Percentiles rank a stretch among this genome's conserved stretches.
Evolutionary conservation across 2,797 vertebrate species (phyloP).

Genomic region (Pipistrellus kuhlii): DNA sequence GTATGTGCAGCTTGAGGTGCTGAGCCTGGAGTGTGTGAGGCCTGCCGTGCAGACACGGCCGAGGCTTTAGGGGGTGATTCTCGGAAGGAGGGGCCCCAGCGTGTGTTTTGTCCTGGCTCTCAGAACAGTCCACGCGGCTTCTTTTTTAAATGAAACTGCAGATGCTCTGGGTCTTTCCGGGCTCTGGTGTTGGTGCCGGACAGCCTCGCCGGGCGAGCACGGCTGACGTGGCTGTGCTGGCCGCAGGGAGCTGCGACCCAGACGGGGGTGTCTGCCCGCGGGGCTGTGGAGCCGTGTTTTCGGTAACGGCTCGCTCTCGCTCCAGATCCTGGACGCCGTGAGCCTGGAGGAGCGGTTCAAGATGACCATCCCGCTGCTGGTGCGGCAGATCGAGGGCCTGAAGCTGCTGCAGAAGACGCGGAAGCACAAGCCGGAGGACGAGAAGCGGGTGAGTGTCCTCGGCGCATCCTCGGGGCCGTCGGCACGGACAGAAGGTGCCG

Average conservation of each 20-base stretch:
- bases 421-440: constrained; percentile 92
- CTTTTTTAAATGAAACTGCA: not conserved
- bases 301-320: not conserved
- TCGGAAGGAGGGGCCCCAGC: not conserved
- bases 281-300: not conserved
- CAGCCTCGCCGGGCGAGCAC: not conserved
- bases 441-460: constrained; percentile 91
- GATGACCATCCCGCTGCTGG: constrained; percentile 95
- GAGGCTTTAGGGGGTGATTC: not conserved
- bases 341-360: constrained; percentile 96
- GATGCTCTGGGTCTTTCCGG: not conserved
- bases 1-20: not conserved
- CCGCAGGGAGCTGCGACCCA: not conserved
- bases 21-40: not conserved
- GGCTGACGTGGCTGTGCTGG: not conserved
- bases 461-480: not conserved
- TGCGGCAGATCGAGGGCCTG: constrained; percentile 96
- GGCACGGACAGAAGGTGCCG: not conserved
- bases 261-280: not conserved
- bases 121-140: not conserved
- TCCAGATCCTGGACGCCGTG: constrained; percentile 95
- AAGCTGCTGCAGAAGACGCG: constrained; percentile 96
- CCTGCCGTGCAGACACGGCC: not conserved
- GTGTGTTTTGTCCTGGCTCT: not conserved
- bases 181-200: not conserved